Conservation (phyloP, 2,888 invertebrate species). For the Dromius quadrimaculatus region DNA sequence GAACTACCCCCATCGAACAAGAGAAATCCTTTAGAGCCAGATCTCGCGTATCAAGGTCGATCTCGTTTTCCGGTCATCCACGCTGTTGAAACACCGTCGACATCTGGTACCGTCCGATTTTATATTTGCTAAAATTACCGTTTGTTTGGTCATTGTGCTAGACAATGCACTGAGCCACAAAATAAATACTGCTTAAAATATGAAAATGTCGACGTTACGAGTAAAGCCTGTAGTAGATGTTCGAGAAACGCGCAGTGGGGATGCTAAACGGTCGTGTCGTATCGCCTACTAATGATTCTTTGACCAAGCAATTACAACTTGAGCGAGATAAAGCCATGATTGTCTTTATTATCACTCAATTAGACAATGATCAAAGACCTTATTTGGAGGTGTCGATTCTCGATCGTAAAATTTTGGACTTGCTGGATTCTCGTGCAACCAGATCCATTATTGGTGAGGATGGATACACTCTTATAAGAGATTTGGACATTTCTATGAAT, state of each 20-base stretch:
- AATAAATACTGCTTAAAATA: not conserved
- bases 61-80: no score
- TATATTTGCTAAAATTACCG: not conserved
- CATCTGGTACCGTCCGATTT: not conserved
- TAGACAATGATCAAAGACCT: not conserved
- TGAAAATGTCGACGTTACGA: not conserved
- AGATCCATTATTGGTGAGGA: not conserved
- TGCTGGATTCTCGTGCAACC: not conserved
- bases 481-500: no score
- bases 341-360: not conserved
- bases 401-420: not conserved
- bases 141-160: no score
- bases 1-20: not conserved
- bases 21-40: not conserved
- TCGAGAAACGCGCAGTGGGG: not conserved
- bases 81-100: not conserved
- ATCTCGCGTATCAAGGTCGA: slow-evolving; percentile 1
- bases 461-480: not conserved
- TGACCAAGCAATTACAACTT: not conserved
- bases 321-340: not conserved
- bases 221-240: not conserved
- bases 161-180: no score
- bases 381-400: not conserved
- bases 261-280: not conserved
- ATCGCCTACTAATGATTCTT: not conserved